Percentiles rank a stretch among this genome's conserved stretches.
Evolutionary conservation across 2,797 vertebrate genomes (phyloP).

Genomic region (Diplodus puntazzo): DNA sequence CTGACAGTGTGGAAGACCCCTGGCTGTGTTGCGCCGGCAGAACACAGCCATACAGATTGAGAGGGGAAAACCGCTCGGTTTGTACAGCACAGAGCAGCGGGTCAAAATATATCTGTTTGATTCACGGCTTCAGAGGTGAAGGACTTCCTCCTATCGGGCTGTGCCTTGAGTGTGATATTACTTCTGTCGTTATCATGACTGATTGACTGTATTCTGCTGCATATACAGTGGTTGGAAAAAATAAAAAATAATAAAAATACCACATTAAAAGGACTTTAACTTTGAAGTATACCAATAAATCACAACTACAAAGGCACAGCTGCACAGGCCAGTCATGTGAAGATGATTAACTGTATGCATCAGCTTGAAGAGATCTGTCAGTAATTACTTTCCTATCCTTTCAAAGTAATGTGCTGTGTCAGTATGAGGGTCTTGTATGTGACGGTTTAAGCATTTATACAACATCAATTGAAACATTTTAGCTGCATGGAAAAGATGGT

Average conservation of each 20-base stretch:
- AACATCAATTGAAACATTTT: background rate
- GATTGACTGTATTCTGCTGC: constrained; percentile 9
- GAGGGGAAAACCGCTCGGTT: constrained; percentile 69
- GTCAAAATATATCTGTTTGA: constrained; percentile 71
- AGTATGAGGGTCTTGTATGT: constrained; percentile 7
- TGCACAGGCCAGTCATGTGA: constrained; percentile 18
- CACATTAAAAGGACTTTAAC: constrained; percentile 39
- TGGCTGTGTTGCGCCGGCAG: constrained; percentile 49
- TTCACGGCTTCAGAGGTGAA: constrained; percentile 49
- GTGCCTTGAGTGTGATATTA: constrained; percentile 6
- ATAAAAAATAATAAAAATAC: constrained; percentile 5
- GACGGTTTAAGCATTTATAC: background rate
- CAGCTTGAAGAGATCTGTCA: constrained; percentile 37
- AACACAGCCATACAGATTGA: constrained; percentile 65
- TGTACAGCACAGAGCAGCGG: constrained; percentile 43
- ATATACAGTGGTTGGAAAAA: constrained; percentile 3
- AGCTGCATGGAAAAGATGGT: constrained; percentile 24
- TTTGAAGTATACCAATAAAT: constrained; percentile 37
- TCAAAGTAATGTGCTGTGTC: constrained; percentile 22
- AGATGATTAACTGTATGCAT: constrained; percentile 40
- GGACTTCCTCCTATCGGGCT: constrained; percentile 27
- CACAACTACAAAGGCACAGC: constrained; percentile 45
- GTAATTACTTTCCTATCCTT: constrained; percentile 41
- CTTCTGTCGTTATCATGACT: constrained; percentile 29
- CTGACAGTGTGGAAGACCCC: constrained; percentile 77